Evolutionary conservation across 2,888 invertebrate species (phyloP), one percentile per base, ranked within the genome.

Genomic region (Pandemis cinnamomeana): DNA sequence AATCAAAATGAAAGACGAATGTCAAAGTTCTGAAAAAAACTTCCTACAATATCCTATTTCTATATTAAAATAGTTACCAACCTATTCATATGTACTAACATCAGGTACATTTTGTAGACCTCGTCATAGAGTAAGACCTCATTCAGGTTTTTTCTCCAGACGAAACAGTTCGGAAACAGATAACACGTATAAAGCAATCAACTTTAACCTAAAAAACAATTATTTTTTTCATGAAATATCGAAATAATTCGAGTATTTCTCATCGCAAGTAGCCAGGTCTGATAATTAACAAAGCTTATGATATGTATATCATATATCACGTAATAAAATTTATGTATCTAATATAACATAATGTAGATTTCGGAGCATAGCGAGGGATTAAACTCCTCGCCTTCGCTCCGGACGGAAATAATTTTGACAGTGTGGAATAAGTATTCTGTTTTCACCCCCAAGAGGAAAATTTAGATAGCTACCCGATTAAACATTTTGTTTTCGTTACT

Each of bases 401-500:
- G 27, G 58, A 27, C 58, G 27, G 58, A 58, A 58, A 58, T 27
- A 58, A 58, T 58, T 58, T 58, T 58, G 58, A 27, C 58, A 27
- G 58, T 27, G 58, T 27, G 27, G 58, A 58, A 58, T 58, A 58
- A 27, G 58, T 58, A 58, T 58, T 58, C 27, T 27, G 58, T 58
- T 58, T 11, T 20, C 58, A 11, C 58, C 58, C 58, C 58, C 58
- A 27, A 5, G 58, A 58, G 27, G 58, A 58, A 58, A 58, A 58
- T 58, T 58, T 27, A 58, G 58, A 58, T 58, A 58, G 27, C 11
- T 27, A 20, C 20, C 20, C 55, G 55, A 58, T 27, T 58, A 58
- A 58, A 58, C 58, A 27, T 58, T 58, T 58, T 27, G 58, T 58
- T 58, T 58, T 27, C 58, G 27, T 58, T 58, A 10, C 58, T 58